phyloP scores from a whole-genome alignment of 2,888 invertebrate species.

The Polymixis lichenea region DNA sequence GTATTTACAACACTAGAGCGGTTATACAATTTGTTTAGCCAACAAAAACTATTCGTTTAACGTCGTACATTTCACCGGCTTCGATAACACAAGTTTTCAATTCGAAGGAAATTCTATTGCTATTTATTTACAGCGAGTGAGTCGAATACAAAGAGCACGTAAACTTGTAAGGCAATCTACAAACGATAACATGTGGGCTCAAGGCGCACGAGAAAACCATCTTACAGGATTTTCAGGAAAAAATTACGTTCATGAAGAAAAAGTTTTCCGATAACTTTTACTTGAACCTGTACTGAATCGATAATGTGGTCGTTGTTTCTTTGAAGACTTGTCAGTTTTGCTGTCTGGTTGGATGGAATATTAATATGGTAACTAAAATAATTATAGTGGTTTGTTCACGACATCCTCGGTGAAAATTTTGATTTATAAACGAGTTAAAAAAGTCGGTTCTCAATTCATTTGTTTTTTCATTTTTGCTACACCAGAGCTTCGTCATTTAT shows the following conservation, averaged over 20 bases:
- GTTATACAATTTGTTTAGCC: constrained; percentile 40
- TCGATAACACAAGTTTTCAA: constrained; percentile 60
- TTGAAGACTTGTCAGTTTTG: constrained; percentile 22
- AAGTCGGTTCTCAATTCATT: too few species aligned
- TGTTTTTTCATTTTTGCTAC: too few species aligned
- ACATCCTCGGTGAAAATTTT: neutral
- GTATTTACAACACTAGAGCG: constrained; percentile 7
- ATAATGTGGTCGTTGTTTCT: constrained; percentile 42
- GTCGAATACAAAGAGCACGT: constrained; percentile 60
- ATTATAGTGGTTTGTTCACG: neutral
- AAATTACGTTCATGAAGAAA: constrained; percentile 45
- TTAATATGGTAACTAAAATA: neutral
- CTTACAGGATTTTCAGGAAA: constrained; percentile 55
- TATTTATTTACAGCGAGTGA: constrained; percentile 62
- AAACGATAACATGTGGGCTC: constrained; percentile 56
- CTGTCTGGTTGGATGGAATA: neutral
- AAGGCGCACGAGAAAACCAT: constrained; percentile 25
- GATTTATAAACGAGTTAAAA: neutral
- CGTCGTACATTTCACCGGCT: constrained; percentile 47
- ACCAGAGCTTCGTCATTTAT: too few species aligned
- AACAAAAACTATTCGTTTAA: constrained; percentile 53
- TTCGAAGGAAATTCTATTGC: constrained; percentile 58
- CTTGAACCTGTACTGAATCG: constrained; percentile 49
- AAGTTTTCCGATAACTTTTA: constrained; percentile 56
- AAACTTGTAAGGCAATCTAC: constrained; percentile 57